A percentile compares a stretch with the other conserved stretches of the same genome.
Conservation (phyloP, 2,113 vertebrate genomes). For the Cervus canadensis region DNA sequence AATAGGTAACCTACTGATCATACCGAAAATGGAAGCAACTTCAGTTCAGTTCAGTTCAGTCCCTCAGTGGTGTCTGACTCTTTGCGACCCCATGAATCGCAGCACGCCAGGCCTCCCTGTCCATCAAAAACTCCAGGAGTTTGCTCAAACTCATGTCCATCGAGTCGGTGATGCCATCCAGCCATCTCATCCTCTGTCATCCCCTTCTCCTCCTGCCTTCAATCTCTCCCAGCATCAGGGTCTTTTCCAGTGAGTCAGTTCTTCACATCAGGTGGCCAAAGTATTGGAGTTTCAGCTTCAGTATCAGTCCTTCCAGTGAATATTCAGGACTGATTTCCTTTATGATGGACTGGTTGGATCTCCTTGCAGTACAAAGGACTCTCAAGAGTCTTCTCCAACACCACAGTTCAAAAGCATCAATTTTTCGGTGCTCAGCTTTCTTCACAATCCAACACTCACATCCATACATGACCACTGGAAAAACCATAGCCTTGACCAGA, state of each 20-base stretch:
- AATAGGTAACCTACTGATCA: not conserved
- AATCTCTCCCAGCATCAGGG: not conserved
- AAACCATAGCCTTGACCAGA: too few species aligned
- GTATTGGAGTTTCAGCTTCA: not conserved
- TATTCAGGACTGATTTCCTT: too few species aligned
- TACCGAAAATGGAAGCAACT: not conserved
- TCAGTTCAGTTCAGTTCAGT: not conserved
- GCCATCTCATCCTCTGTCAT: not conserved
- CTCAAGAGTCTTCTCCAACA: too few species aligned
- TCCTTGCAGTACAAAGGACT: too few species aligned
- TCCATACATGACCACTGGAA: too few species aligned
- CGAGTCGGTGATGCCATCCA: not conserved
- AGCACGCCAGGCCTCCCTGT: not conserved
- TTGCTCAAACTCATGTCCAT: not conserved
- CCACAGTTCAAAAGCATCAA: too few species aligned
- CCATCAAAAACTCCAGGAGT: not conserved
- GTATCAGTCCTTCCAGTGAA: too few species aligned
- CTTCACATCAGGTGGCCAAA: not conserved
- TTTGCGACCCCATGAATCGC: fast-evolving
- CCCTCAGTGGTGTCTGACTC: fast-evolving
- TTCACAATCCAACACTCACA: too few species aligned
- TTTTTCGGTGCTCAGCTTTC: too few species aligned
- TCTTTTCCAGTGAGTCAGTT: not conserved
- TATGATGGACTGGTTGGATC: not conserved
- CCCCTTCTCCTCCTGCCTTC: not conserved